A percentile compares a stretch with the other conserved stretches of the same genome.
Conservation (phyloP, 2,113 vertebrate genomes). For the Numenius arquata region DNA sequence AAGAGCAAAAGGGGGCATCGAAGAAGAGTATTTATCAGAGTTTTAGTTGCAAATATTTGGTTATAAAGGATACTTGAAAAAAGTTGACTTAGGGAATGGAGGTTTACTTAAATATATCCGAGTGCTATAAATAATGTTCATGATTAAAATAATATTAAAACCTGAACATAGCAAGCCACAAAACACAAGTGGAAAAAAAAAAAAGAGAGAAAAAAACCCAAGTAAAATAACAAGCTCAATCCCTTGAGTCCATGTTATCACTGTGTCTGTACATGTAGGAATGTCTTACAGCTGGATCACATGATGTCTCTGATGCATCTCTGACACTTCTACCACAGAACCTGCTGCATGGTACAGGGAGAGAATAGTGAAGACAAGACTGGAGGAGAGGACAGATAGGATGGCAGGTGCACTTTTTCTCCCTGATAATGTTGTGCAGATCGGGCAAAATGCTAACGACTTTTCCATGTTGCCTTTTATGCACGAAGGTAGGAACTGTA, state of each 20-base stretch:
- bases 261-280: not conserved
- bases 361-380: not conserved
- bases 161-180: not conserved
- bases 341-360: not conserved
- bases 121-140: not conserved
- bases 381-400: not conserved
- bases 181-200: not conserved
- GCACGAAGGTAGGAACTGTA: not conserved
- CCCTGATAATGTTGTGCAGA: not conserved
- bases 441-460: not conserved
- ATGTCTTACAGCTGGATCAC: not conserved
- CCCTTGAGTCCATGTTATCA: not conserved
- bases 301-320: fast-evolving
- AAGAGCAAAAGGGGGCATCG: not conserved
- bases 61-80: not conserved
- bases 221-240: not conserved
- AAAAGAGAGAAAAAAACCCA: not conserved
- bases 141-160: not conserved
- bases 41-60: not conserved
- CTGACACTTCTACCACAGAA: not conserved
- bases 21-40: not conserved
- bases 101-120: not conserved
- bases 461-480: not conserved
- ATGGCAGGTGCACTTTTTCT: not conserved
- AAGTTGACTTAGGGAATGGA: not conserved